These are phyloP conservation scores for Phoxinus phoxinus DNA, from an alignment of 2,113 vertebrate genomes.

Conservation along the genomic window DNA sequence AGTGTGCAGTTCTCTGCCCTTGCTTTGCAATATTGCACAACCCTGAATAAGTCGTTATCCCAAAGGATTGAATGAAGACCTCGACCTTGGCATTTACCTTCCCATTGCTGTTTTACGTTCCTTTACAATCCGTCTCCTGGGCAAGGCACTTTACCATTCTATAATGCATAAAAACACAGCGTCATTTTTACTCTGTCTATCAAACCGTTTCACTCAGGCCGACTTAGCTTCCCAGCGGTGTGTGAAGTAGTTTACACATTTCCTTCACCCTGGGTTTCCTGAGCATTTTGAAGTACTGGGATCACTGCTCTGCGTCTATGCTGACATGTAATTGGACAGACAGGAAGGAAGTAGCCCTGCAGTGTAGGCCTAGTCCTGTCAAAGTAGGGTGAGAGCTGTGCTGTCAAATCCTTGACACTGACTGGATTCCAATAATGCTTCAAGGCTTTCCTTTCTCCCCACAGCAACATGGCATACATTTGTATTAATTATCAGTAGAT, in stretches of 20 bases:
- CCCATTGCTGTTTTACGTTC: neutral
- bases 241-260: neutral
- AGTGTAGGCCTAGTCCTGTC: neutral
- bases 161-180: neutral
- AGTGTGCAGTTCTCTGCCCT: conserved; percentile 16
- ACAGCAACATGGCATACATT: neutral
- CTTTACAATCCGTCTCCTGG: conserved; percentile 61
- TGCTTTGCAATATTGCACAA: conserved; percentile 27
- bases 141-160: neutral
- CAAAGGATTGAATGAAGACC: conserved; percentile 38
- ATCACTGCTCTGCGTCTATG: conserved; percentile 4
- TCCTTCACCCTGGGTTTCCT: neutral
- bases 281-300: neutral
- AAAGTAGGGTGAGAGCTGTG: neutral
- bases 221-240: neutral
- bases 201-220: neutral
- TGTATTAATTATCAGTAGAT: conserved; percentile 26
- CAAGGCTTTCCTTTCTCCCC: neutral
- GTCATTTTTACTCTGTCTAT: neutral
- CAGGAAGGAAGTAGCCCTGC: conserved; percentile 25
- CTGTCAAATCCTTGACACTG: conserved; percentile 6
- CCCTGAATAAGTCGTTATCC: conserved; percentile 11
- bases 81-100: conserved; percentile 46
- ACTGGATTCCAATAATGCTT: neutral
- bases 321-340: conserved; percentile 22